These are phyloP conservation scores for Octodon degus DNA, from an alignment of 2,113 vertebrate species.

Conservation along the genomic window DNA sequence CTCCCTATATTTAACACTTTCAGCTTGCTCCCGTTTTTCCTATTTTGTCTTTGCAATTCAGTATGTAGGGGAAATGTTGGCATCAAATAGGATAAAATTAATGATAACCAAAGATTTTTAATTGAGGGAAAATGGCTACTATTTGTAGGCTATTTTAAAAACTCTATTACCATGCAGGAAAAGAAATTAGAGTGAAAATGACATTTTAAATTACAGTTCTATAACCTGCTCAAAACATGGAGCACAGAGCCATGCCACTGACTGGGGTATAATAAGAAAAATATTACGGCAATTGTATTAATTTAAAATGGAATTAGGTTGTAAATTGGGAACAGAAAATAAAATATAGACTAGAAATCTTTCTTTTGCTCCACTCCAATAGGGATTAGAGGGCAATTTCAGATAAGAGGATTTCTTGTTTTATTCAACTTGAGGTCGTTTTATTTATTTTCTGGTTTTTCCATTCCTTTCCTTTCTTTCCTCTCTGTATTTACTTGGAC, in stretches of 20 bases:
- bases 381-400: conserved; percentile 66
- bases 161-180: neutral
- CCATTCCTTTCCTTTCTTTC: neutral
- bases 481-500: conserved; percentile 22
- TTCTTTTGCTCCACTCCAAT: conserved; percentile 61
- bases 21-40: neutral
- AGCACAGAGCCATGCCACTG: neutral
- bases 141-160: conserved; percentile 2
- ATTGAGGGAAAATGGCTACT: neutral
- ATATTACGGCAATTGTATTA: conserved; percentile 48
- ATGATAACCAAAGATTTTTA: conserved; percentile 18
- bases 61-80: neutral
- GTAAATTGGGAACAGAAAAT: conserved; percentile 64
- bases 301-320: conserved; percentile 62
- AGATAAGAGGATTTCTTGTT: conserved; percentile 72
- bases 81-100: conserved; percentile 22
- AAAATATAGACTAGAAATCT: conserved; percentile 66
- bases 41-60: conserved; percentile 13
- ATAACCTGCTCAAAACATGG: conserved; percentile 43
- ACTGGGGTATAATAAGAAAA: conserved; percentile 57
- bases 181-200: conserved; percentile 48
- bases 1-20: neutral
- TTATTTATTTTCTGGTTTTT: neutral
- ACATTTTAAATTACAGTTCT: conserved; percentile 43
- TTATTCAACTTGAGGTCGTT: conserved; percentile 61